Evolutionary conservation across 2,113 vertebrate genomes (phyloP).

Genomic region (Anarrhichthys ocellatus): DNA sequence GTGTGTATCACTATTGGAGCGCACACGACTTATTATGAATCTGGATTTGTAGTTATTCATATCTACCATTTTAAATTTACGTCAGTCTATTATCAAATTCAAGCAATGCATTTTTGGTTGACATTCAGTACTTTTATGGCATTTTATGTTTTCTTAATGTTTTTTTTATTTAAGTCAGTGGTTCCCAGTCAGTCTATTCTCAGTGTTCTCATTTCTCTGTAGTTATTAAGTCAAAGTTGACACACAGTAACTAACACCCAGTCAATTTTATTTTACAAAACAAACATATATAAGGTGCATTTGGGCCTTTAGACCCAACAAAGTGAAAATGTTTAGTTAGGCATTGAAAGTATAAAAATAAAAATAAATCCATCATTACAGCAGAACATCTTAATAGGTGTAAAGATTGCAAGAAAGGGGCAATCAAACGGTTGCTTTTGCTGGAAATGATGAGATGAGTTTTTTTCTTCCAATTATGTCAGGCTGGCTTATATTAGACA

Average conservation of each 20-base stretch:
- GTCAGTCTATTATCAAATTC: background rate
- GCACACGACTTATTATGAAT: background rate
- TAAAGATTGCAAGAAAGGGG: background rate
- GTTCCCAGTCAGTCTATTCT: background rate
- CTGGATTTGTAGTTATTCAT: background rate
- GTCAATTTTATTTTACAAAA: background rate
- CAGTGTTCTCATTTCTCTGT: background rate
- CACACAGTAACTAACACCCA: background rate
- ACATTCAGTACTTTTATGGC: background rate
- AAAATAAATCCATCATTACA: background rate
- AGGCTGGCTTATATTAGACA: background rate
- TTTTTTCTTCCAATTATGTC: background rate
- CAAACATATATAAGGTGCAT: background rate
- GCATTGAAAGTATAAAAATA: background rate
- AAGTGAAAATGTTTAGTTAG: background rate
- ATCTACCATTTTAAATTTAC: background rate
- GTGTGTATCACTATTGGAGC: background rate
- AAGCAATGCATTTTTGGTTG: background rate
- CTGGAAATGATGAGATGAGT: background rate
- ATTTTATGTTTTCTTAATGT: background rate
- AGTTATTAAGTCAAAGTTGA: background rate
- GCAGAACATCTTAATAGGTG: background rate
- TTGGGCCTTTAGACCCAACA: background rate
- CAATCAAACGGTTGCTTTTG: background rate
- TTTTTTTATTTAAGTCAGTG: background rate